Conservation (phyloP, 2,797 vertebrate genomes). For the Hozukius guyotensis region DNA sequence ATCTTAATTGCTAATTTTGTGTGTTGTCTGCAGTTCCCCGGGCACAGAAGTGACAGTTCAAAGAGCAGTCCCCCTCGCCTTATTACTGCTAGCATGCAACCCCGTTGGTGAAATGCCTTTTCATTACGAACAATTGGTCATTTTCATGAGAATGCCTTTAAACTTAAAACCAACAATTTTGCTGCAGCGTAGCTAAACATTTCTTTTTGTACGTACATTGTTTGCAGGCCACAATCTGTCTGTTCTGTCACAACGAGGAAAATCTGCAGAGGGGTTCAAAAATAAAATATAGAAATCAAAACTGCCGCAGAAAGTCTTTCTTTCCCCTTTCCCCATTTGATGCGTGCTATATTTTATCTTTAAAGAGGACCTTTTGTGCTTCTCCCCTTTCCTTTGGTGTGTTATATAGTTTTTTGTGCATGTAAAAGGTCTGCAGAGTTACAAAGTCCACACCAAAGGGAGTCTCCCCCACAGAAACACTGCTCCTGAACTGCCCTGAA, state of each 20-base stretch:
- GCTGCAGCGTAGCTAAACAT: slow-evolving; percentile 28
- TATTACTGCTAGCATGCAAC: slow-evolving; percentile 56
- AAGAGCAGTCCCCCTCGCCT: slow-evolving; percentile 53
- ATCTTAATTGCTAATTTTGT: slow-evolving; percentile 70
- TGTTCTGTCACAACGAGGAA: slow-evolving; percentile 44
- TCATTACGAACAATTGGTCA: slow-evolving; percentile 55
- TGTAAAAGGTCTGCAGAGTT: too few relatives aligned
- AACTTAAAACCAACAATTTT: slow-evolving; percentile 53
- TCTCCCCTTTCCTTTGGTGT: too few relatives aligned
- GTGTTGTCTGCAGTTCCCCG: slow-evolving; percentile 50
- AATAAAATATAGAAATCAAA: slow-evolving; percentile 1
- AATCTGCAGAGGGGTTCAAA: slow-evolving; percentile 23
- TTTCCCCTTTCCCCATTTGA: background rate
- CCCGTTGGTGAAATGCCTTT: slow-evolving; percentile 53
- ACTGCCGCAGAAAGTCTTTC: background rate
- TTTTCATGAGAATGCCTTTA: slow-evolving; percentile 66
- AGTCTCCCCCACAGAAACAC: background rate
- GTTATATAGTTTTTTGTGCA: too few relatives aligned
- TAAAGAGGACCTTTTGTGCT: background rate
- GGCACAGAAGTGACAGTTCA: slow-evolving; percentile 72
- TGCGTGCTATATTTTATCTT: background rate
- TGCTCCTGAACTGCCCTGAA: background rate
- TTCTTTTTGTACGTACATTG: slow-evolving; percentile 12
- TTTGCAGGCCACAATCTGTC: slow-evolving; percentile 35
- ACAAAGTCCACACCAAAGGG: too few relatives aligned